These are phyloP conservation scores for Ennomos fuscantarius DNA, from an alignment of 2,888 invertebrate species.

Conservation along the genomic window DNA sequence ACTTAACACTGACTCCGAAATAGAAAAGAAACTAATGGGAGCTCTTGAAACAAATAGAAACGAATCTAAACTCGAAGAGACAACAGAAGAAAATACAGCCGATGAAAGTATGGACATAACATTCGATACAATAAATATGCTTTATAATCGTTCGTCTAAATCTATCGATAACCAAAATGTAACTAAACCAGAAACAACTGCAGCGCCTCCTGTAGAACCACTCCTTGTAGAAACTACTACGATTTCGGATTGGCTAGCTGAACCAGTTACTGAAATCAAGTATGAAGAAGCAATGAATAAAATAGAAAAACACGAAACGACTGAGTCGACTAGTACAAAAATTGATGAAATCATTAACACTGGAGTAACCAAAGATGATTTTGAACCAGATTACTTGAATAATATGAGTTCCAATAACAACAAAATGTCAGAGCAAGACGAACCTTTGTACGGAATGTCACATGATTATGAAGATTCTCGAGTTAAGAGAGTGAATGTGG, in stretches of 20 bases:
- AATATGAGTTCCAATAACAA: slow-evolving; percentile 57
- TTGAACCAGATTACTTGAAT: slow-evolving; percentile 74
- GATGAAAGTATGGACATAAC: slow-evolving; percentile 64
- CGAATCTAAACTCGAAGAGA: slow-evolving; percentile 35
- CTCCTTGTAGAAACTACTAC: slow-evolving; percentile 47
- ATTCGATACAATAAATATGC: slow-evolving; percentile 67
- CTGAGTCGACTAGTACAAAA: slow-evolving; percentile 56
- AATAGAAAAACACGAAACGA: slow-evolving; percentile 58
- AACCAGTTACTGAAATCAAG: slow-evolving; percentile 66
- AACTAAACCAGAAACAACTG: slow-evolving; percentile 42
- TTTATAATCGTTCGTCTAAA: slow-evolving; percentile 71
- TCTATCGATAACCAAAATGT: slow-evolving; percentile 53
- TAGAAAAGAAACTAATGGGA: slow-evolving; percentile 54
- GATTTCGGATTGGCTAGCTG: slow-evolving; percentile 73
- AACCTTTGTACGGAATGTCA: slow-evolving; percentile 64
- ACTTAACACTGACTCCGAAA: slow-evolving; percentile 36
- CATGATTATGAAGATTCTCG: slow-evolving; percentile 71
- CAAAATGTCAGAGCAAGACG: slow-evolving; percentile 61
- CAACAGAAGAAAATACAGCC: slow-evolving; percentile 42
- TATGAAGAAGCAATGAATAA: slow-evolving; percentile 63
- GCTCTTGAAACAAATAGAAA: slow-evolving; percentile 48
- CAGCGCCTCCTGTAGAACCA: slow-evolving; percentile 41
- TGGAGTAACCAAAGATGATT: slow-evolving; percentile 64
- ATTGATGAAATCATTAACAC: slow-evolving; percentile 62
- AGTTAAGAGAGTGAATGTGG: slow-evolving; percentile 66